Conservation (phyloP, 1,140 invertebrate species). For the Drosophila auraria region DNA sequence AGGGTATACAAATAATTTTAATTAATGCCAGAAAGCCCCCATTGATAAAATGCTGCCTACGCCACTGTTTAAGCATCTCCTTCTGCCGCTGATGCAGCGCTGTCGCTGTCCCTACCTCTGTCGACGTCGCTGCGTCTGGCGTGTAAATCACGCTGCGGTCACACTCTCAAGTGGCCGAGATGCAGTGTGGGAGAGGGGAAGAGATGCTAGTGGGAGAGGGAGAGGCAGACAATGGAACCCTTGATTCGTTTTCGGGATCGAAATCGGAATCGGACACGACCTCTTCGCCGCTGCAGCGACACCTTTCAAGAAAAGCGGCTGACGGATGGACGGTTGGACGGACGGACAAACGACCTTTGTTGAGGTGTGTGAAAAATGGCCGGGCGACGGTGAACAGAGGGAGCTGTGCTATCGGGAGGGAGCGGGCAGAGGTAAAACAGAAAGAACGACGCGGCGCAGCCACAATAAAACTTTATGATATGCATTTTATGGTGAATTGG, state of each 20-base stretch:
- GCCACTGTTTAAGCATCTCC: slow-evolving; percentile 15
- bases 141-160: slow-evolving; percentile 81
- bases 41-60: background rate
- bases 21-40: too few relatives aligned
- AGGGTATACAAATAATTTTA: too few relatives aligned
- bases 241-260: slow-evolving; percentile 63
- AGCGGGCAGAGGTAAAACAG: slow-evolving; percentile 11
- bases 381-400: slow-evolving; percentile 11
- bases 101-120: slow-evolving; percentile 29
- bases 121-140: slow-evolving; percentile 61
- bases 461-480: slow-evolving; percentile 83
- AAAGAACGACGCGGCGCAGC: slow-evolving; percentile 62
- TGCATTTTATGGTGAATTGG: slow-evolving; percentile 78
- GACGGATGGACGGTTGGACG: slow-evolving; percentile 21
- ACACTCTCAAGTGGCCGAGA: slow-evolving; percentile 76
- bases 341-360: slow-evolving; percentile 73
- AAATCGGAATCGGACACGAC: slow-evolving; percentile 48
- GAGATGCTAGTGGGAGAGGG: slow-evolving; percentile 12
- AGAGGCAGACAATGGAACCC: slow-evolving; percentile 69
- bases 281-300: slow-evolving; percentile 42
- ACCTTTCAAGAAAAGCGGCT: slow-evolving; percentile 56
- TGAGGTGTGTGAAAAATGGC: slow-evolving; percentile 65
- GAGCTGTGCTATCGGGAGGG: background rate
- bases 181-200: slow-evolving; percentile 5
- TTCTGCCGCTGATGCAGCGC: slow-evolving; percentile 27